These are phyloP conservation scores for Pygmarrhopalites habei DNA, from an alignment of 1,140 invertebrate genomes.

Conservation along the genomic window DNA sequence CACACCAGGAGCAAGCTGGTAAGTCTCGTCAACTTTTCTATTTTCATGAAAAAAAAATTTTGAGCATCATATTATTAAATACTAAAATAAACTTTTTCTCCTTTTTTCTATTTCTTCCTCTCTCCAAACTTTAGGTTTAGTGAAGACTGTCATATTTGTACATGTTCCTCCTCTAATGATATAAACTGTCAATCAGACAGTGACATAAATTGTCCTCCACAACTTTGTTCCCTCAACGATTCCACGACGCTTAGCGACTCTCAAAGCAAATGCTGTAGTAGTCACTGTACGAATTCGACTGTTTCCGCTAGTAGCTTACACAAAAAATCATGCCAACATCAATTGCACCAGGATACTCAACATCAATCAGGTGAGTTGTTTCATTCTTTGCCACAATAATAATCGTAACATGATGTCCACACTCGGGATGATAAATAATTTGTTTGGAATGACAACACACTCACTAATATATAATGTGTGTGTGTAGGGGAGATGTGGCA, in stretches of 20 bases:
- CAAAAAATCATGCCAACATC: constrained; percentile 32
- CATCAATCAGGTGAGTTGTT: constrained; percentile 35
- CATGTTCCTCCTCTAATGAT: constrained; percentile 23
- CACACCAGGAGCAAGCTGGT: no score
- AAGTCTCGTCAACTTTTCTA: no score
- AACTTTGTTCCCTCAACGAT: constrained; percentile 22
- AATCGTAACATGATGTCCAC: no score
- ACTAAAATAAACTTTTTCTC: no score
- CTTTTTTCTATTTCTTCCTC: no score
- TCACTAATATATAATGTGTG: no score
- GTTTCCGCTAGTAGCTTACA: constrained; percentile 1
- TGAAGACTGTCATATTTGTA: constrained; percentile 37
- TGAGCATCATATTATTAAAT: no score
- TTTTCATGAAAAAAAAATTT: no score
- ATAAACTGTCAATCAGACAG: constrained; percentile 22
- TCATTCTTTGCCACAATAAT: no score
- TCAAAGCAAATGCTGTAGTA: constrained; percentile 24
- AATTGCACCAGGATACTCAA: constrained; percentile 27
- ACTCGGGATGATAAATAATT: no score
- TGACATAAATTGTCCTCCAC: constrained; percentile 13
- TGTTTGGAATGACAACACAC: no score
- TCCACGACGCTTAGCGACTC: constrained; percentile 5
- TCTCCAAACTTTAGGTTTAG: no score
- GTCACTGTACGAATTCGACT: constrained; percentile 23
- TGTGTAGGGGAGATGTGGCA: constrained; percentile 68